These are phyloP conservation scores for Nomada hirtipes DNA, from an alignment of 2,888 invertebrate genomes.

Conservation along the genomic window DNA sequence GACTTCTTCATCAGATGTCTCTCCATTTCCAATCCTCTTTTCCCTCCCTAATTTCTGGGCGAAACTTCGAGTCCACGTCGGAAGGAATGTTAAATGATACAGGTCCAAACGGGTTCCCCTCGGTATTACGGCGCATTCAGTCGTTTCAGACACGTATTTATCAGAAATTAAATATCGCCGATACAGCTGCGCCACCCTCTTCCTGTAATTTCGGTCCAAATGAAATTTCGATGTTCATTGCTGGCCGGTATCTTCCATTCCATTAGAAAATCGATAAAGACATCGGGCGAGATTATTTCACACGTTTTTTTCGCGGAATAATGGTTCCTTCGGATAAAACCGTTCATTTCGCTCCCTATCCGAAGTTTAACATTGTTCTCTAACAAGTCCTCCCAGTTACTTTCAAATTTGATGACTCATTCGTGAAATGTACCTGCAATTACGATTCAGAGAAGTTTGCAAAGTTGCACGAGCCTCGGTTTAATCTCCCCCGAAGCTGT, in stretches of 20 bases:
- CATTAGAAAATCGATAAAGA: slow-evolving; percentile 10
- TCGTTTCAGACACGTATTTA: slow-evolving; percentile 12
- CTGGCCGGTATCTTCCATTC: background rate
- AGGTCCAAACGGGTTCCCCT: background rate
- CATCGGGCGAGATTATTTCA: background rate
- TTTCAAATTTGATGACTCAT: background rate
- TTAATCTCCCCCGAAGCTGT: no score
- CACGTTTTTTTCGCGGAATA: background rate
- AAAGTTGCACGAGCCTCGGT: no score
- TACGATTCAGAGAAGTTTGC: background rate
- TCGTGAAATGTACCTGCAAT: background rate
- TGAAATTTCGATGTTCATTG: slow-evolving; percentile 12
- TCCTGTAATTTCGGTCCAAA: slow-evolving; percentile 10
- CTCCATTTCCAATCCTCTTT: background rate
- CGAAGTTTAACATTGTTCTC: background rate
- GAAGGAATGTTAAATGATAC: slow-evolving; percentile 9
- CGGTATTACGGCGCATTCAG: background rate
- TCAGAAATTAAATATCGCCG: slow-evolving; percentile 19
- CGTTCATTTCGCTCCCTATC: background rate
- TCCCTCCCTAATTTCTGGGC: background rate
- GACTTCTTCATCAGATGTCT: background rate
- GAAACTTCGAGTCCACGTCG: background rate
- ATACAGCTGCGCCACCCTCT: background rate
- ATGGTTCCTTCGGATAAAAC: background rate
- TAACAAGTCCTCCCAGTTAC: background rate